Evolutionary conservation across 2,113 vertebrate species (phyloP).

Genomic region (Pampusana beccarii): DNA sequence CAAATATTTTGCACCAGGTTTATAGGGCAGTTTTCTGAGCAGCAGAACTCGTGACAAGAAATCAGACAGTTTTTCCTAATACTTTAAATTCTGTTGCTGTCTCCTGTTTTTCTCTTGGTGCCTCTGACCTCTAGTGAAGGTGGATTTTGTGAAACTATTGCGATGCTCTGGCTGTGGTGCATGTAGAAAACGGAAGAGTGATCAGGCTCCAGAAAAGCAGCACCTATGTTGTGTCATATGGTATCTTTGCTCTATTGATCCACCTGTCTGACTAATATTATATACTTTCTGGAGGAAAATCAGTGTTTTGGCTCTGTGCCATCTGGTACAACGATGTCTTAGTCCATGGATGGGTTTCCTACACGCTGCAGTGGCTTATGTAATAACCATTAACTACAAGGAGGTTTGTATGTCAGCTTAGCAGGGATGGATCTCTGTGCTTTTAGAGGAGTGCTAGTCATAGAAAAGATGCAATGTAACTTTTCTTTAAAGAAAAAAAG

Average conservation of each 20-base stretch:
- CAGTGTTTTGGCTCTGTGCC: background rate
- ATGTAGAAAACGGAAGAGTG: background rate
- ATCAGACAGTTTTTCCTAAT: background rate
- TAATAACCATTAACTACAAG: background rate
- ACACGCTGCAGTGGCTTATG: background rate
- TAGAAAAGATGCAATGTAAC: background rate
- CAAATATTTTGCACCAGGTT: background rate
- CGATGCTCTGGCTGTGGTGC: background rate
- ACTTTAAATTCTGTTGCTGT: background rate
- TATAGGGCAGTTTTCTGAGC: background rate
- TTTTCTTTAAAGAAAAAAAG: slow-evolving; percentile 1
- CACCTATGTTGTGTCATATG: background rate
- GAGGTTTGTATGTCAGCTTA: background rate
- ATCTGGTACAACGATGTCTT: background rate
- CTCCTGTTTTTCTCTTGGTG: background rate
- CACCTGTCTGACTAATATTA: background rate
- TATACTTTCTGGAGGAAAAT: background rate
- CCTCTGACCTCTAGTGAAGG: background rate
- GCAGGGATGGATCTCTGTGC: background rate
- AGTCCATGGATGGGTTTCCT: background rate
- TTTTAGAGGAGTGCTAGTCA: background rate
- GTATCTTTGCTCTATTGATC: background rate
- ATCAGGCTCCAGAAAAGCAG: background rate
- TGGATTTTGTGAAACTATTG: background rate
- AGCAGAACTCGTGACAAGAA: background rate